phyloP scores from a whole-genome alignment of 2,113 vertebrate genomes.

The Pantherophis guttatus region DNA sequence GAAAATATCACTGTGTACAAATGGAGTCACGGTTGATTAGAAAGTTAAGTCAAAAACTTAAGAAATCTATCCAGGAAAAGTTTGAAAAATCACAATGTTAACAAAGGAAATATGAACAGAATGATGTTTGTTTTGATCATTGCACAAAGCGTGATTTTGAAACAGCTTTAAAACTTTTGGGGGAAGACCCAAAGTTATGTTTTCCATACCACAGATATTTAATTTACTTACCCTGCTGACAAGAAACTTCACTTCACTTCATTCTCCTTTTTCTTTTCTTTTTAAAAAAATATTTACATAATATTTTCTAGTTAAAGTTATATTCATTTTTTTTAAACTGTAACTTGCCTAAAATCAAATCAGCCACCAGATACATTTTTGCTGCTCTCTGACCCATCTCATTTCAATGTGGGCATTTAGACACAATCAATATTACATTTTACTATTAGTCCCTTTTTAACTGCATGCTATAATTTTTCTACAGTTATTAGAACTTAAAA shows the following conservation, averaged over 20 bases:
- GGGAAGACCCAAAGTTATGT: conserved; percentile 8
- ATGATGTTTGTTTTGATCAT: neutral
- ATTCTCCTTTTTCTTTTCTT: neutral
- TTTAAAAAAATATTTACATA: neutral
- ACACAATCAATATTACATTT: neutral
- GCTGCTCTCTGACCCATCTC: neutral
- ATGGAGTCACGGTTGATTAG: neutral
- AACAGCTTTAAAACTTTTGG: neutral
- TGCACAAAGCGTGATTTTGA: neutral
- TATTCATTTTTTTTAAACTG: neutral
- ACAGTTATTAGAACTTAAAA: conserved; percentile 14
- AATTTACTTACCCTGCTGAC: neutral
- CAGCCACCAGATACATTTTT: conserved; percentile 7
- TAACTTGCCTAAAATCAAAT: conserved; percentile 13
- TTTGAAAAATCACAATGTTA: neutral
- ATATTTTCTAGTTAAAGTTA: neutral
- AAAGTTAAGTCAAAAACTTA: neutral
- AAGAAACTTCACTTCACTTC: neutral
- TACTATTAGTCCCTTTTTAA: neutral
- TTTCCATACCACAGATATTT: neutral
- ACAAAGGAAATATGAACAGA: neutral
- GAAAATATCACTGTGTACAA: neutral
- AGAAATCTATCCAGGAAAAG: neutral
- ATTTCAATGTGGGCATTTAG: neutral
- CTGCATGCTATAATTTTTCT: conserved; percentile 43